Percentiles rank a stretch among this genome's conserved stretches.
Conservation (phyloP, 2,113 vertebrate genomes). For the Lanius ludovicianus region DNA sequence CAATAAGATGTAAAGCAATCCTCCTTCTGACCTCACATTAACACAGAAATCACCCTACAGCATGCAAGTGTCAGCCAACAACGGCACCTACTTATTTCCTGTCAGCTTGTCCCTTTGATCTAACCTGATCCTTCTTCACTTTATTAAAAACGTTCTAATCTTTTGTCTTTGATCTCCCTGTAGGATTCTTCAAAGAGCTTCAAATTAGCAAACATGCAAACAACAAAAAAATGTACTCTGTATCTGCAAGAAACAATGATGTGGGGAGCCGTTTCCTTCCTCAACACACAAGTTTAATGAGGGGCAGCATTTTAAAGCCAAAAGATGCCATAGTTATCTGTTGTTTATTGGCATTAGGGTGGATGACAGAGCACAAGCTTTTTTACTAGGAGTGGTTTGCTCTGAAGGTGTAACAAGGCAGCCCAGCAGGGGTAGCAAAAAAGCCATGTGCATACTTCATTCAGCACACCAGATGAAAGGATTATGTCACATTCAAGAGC, state of each 20-base stretch:
- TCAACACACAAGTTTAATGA: conserved; percentile 51
- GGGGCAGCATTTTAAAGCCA: conserved; percentile 48
- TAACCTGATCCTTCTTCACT: conserved; percentile 72
- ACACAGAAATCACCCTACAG: conserved; percentile 72
- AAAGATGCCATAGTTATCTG: conserved; percentile 51
- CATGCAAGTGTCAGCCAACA: conserved; percentile 71
- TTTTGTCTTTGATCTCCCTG: conserved; percentile 71
- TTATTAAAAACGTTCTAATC: conserved; percentile 73
- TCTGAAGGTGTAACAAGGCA: conserved; percentile 72
- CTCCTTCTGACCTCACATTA: conserved; percentile 68
- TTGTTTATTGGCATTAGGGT: conserved; percentile 58
- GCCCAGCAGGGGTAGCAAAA: conserved; percentile 67
- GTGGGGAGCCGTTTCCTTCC: conserved; percentile 45
- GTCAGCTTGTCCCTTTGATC: conserved; percentile 72
- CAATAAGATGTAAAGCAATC: conserved; percentile 68
- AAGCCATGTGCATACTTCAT: conserved; percentile 71
- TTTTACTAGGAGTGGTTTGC: conserved; percentile 43
- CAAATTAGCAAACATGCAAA: conserved; percentile 70
- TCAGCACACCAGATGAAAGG: conserved; percentile 68
- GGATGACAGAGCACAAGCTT: conserved; percentile 42
- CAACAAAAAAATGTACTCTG: conserved; percentile 52
- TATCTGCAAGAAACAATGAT: conserved; percentile 57
- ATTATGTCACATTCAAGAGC: conserved; percentile 73
- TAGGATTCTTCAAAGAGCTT: conserved; percentile 68
- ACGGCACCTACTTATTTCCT: conserved; percentile 72